phyloP scores from a whole-genome alignment of 1,140 invertebrate genomes.

The Caenorhabditis brenneri region DNA sequence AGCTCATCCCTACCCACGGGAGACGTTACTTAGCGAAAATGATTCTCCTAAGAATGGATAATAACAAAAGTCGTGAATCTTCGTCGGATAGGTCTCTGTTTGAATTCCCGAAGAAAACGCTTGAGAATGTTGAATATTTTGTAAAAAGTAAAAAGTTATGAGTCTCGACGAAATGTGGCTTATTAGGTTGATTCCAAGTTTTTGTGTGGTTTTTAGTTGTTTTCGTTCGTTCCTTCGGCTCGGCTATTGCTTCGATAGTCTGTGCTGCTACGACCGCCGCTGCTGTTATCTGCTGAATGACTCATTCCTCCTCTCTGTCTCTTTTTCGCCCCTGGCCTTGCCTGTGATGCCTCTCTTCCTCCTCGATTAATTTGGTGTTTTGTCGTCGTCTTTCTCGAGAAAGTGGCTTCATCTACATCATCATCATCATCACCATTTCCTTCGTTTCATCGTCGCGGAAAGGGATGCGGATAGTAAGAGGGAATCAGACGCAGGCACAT shows the following conservation, averaged over 20 bases:
- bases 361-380: slow-evolving; percentile 32
- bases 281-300: slow-evolving; percentile 31
- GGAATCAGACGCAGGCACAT: slow-evolving; percentile 6
- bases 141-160: no score
- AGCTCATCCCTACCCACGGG: not conserved
- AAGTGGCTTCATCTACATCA: slow-evolving; percentile 37
- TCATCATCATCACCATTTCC: no score
- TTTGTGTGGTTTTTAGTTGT: not conserved
- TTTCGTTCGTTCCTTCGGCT: not conserved
- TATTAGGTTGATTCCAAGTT: no score
- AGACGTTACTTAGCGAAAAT: not conserved
- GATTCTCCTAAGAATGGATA: slow-evolving; percentile 40
- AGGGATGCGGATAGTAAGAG: not conserved
- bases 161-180: no score
- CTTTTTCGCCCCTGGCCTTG: slow-evolving; percentile 19
- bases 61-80: slow-evolving; percentile 25
- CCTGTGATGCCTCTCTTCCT: slow-evolving; percentile 9
- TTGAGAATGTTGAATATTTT: no score
- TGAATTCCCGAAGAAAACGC: no score
- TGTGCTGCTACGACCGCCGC: not conserved
- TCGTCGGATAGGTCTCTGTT: slow-evolving; percentile 8
- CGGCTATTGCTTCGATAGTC: not conserved
- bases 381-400: slow-evolving; percentile 17
- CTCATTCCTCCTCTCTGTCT: not conserved
- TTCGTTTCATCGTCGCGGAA: not conserved